Conservation (phyloP, 2,113 vertebrate species). For the Smithornis capensis region DNA sequence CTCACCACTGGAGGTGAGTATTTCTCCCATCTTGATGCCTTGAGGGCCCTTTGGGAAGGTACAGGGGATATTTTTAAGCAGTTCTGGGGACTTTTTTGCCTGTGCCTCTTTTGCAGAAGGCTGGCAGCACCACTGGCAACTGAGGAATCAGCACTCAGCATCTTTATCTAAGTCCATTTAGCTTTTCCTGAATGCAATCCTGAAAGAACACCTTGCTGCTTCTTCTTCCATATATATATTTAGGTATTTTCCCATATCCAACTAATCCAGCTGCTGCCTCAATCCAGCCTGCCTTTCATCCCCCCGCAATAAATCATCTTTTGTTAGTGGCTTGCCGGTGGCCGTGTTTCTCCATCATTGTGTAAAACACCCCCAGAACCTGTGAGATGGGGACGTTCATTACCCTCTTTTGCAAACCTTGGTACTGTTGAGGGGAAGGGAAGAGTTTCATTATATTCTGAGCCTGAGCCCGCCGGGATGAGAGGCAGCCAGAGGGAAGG, state of each 20-base stretch:
- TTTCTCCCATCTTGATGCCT: background rate
- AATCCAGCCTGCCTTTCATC: conserved; percentile 14
- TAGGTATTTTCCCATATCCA: conserved; percentile 6
- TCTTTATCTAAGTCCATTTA: background rate
- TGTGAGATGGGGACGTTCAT: background rate
- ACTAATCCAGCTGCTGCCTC: conserved; percentile 10
- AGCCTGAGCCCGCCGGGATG: background rate
- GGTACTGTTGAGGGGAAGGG: background rate
- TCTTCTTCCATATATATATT: background rate
- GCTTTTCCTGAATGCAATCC: background rate
- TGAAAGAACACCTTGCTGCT: background rate
- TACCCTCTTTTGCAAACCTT: background rate
- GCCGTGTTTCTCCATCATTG: background rate
- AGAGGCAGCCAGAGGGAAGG: background rate
- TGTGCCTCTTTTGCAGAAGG: background rate
- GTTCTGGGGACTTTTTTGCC: background rate
- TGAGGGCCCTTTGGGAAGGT: background rate
- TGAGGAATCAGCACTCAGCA: background rate
- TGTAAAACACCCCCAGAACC: background rate
- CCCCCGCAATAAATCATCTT: conserved; percentile 2
- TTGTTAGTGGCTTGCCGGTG: background rate
- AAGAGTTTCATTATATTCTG: background rate
- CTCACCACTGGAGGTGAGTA: background rate
- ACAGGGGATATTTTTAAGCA: background rate
- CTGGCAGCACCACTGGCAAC: background rate